A percentile compares a stretch with the other conserved stretches of the same genome.
Conservation (phyloP, 2,888 invertebrate species). For the Gastrophysa polygoni region DNA sequence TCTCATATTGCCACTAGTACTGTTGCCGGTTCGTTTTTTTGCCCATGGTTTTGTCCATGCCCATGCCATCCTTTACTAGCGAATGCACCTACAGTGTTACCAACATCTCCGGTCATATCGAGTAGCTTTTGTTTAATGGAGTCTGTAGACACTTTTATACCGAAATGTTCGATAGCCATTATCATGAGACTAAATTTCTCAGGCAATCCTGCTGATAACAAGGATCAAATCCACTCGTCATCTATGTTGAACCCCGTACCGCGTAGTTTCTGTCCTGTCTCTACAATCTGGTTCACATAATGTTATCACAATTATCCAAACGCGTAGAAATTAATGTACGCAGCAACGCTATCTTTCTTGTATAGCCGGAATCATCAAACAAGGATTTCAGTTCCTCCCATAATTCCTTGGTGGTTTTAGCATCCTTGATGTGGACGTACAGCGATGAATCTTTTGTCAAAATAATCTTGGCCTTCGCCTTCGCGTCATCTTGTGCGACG, state of each 20-base stretch:
- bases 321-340: slow-evolving; percentile 7
- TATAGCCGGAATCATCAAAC: slow-evolving; percentile 16
- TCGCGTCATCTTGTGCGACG: slow-evolving; percentile 15
- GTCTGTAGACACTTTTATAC: slow-evolving; percentile 37
- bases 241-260: slow-evolving; percentile 37
- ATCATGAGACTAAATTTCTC: slow-evolving; percentile 38
- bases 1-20: not conserved
- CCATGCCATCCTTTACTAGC: not conserved
- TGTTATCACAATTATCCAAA: not conserved
- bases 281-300: slow-evolving; percentile 25
- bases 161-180: slow-evolving; percentile 42
- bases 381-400: slow-evolving; percentile 30
- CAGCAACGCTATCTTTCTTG: slow-evolving; percentile 8
- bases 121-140: slow-evolving; percentile 42
- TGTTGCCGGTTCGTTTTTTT: not conserved
- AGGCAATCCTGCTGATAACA: slow-evolving; percentile 39
- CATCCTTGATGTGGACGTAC: slow-evolving; percentile 40
- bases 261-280: slow-evolving; percentile 34
- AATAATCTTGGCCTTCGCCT: slow-evolving; percentile 42
- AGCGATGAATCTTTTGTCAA: slow-evolving; percentile 33
- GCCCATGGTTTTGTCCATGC: not conserved
- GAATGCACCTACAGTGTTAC: not conserved
- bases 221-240: slow-evolving; percentile 32
- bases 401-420: slow-evolving; percentile 28
- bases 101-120: slow-evolving; percentile 27